These are phyloP conservation scores for Cryptotermes secundus DNA, from an alignment of 1,140 invertebrate species.

Conservation along the genomic window DNA sequence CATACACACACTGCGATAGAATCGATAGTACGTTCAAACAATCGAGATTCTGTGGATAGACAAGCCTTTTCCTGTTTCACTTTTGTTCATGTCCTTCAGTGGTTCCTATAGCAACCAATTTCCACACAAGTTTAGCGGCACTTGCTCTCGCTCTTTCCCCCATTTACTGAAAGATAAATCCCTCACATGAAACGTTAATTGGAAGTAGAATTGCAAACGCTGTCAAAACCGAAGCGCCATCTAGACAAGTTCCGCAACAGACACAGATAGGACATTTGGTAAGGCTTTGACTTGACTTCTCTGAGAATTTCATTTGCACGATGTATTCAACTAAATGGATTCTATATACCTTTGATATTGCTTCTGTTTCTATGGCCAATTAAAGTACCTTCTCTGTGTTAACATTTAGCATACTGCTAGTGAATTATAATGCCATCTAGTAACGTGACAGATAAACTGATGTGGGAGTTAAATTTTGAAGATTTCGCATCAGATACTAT, in stretches of 20 bases:
- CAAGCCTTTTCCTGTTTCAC: neutral
- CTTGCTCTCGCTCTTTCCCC: neutral
- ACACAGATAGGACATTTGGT: too few relatives aligned
- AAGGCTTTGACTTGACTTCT: neutral
- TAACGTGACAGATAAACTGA: too few relatives aligned
- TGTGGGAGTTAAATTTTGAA: too few relatives aligned
- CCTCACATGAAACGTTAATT: neutral
- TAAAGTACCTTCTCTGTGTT: too few relatives aligned
- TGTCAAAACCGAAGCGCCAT: neutral
- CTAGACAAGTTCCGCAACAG: neutral
- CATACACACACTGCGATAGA: neutral
- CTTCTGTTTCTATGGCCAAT: neutral
- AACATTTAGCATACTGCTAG: too few relatives aligned
- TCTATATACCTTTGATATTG: neutral
- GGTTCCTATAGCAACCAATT: neutral
- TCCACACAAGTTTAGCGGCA: neutral
- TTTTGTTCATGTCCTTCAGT: neutral
- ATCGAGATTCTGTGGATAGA: neutral
- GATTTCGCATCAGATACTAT: too few relatives aligned
- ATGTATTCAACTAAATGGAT: neutral
- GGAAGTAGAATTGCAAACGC: neutral
- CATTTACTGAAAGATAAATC: neutral
- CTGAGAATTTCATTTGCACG: neutral
- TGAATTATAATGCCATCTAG: too few relatives aligned
- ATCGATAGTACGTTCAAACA: neutral